phyloP scores from a whole-genome alignment of 2,797 vertebrate genomes.

The Falco peregrinus region DNA sequence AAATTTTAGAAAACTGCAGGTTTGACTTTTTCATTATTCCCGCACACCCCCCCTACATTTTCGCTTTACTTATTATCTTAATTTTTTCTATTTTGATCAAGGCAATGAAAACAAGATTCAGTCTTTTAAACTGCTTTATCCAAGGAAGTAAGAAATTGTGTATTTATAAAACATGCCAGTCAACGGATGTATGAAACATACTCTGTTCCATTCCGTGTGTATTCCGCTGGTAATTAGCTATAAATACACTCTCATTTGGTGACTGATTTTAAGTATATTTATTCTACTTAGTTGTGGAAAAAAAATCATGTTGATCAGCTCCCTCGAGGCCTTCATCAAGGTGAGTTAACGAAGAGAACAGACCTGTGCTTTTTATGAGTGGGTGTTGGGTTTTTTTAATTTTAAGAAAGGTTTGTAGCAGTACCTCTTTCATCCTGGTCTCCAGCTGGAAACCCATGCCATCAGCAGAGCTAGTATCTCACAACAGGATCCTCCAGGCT shows the following conservation, averaged over 20 bases:
- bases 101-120: neutral
- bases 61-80: neutral
- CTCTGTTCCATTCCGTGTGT: neutral
- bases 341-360: constrained; percentile 58
- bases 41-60: neutral
- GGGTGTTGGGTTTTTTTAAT: neutral
- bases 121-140: neutral
- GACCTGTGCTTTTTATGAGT: constrained; percentile 49
- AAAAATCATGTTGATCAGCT: constrained; percentile 26
- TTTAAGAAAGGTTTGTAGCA: neutral
- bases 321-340: constrained; percentile 55
- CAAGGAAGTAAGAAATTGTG: neutral
- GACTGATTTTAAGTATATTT: constrained; percentile 52
- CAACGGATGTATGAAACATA: neutral
- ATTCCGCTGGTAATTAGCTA: neutral
- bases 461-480: constrained; percentile 1
- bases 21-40: neutral
- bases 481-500: neutral
- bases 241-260: constrained; percentile 59
- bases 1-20: neutral
- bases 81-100: neutral
- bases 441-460: constrained; percentile 15
- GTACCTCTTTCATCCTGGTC: neutral
- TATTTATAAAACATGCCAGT: constrained; percentile 16
- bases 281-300: constrained; percentile 47